Base-by-base conservation (phyloP, 1,140 invertebrate genomes). In the Ptiloglossa arizonensis region DNA sequence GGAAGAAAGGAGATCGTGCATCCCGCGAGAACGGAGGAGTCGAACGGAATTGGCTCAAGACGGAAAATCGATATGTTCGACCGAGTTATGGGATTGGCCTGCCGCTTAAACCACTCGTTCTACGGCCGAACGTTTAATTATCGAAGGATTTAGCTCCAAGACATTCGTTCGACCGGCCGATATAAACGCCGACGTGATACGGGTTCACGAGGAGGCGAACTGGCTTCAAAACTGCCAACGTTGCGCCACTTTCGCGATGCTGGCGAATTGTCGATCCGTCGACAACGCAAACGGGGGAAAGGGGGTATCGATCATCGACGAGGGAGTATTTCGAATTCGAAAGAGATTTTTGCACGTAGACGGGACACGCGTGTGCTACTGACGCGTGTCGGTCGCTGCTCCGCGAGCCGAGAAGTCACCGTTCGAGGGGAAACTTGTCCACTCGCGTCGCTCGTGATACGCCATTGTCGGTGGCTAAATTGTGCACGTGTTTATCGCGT, bases 141-240 rank as follows among this genome's bases (percentile, higher is more conserved):
- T 75, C 72, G 32, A 67, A 27, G 64, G 41, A 76, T 76, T 69
- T 46, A 22, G 1, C 32, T 15, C 64, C 27, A 38, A 59, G 64
- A 67, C 29, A 32, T 24, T 62, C 19, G 1, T 52, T 38, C 22
- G n/a, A 0, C 15, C 50, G 54, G 54, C 44, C 67, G 67, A 70
- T 70, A 46, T 24, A 67, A 67, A 50, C 64, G 64, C 3, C 44
- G 64, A 50, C 64, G 27, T 67, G 64, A 62, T 62, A 35, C 59
- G 59, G 59, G 59, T 41, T 4, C 38, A n/a, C 11, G 35, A 41
- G 59, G n/a, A 24, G n/a, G 11, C 9, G 19, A 44, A 35, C 35
- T 41, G n/a, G 35, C 59, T 41, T 62, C 41, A 62, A 62, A 62
- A 62, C 9, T 62, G 59, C 56, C 29, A 56, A 44, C 35, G 57